Evolutionary conservation across 2,888 invertebrate genomes (phyloP).

Genomic region (Diplolepis rosae): DNA sequence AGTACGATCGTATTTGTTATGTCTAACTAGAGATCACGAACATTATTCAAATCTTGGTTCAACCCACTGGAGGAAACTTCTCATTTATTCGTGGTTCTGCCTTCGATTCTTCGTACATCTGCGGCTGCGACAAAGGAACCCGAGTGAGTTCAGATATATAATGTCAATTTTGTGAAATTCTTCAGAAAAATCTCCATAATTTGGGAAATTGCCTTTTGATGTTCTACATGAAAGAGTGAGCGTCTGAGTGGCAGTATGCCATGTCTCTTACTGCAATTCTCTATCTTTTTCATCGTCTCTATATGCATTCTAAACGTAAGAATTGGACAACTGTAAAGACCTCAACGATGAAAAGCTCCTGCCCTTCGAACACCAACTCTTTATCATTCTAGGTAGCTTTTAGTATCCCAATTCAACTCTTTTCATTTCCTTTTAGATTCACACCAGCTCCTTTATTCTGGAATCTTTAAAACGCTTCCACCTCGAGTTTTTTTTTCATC

Average conservation of each 20-base stretch:
- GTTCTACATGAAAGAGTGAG: slow-evolving; percentile 69
- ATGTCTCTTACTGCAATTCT: slow-evolving; percentile 32
- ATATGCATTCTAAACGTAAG: slow-evolving; percentile 35
- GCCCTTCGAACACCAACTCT: slow-evolving; percentile 3
- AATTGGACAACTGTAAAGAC: slow-evolving; percentile 37
- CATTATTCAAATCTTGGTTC: neutral
- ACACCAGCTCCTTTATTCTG: slow-evolving; percentile 22
- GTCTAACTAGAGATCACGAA: slow-evolving; percentile 15
- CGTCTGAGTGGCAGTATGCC: slow-evolving; percentile 45
- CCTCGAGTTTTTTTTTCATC: slow-evolving; percentile 27
- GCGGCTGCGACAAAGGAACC: slow-evolving; percentile 51
- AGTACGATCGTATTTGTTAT: neutral
- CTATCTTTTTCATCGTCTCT: slow-evolving; percentile 31
- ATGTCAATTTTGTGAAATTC: slow-evolving; percentile 62
- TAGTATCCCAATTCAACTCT: slow-evolving; percentile 17
- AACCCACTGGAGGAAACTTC: slow-evolving; percentile 43
- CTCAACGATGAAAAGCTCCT: slow-evolving; percentile 26
- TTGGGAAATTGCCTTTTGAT: slow-evolving; percentile 71
- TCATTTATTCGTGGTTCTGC: slow-evolving; percentile 58
- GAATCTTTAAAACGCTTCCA: slow-evolving; percentile 25
- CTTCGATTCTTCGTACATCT: slow-evolving; percentile 31
- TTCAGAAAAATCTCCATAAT: slow-evolving; percentile 71
- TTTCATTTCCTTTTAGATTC: slow-evolving; percentile 4
- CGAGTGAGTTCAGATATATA: slow-evolving; percentile 38
- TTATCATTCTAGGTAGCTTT: slow-evolving; percentile 4